Conservation (phyloP, 1,140 invertebrate genomes). For the Heliconius melpomene region DNA sequence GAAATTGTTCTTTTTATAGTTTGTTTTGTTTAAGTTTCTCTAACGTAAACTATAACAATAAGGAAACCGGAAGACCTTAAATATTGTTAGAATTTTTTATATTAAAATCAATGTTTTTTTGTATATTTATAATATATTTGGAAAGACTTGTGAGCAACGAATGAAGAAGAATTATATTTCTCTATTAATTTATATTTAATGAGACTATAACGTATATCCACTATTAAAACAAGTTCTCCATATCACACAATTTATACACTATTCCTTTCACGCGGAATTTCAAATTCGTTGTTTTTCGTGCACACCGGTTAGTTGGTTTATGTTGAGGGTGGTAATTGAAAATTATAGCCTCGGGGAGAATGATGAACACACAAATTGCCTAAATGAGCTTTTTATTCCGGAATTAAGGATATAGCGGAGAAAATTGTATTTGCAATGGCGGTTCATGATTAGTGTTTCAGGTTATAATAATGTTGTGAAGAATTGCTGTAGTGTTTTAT, state of each 20-base stretch:
- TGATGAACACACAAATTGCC: constrained; percentile 7
- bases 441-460: neutral
- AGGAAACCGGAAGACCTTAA: no score
- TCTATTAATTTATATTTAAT: neutral
- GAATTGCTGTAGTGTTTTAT: no score
- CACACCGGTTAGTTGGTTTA: neutral
- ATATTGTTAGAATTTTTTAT: no score
- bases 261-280: neutral
- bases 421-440: neutral
- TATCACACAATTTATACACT: neutral
- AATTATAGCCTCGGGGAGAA: constrained; percentile 10
- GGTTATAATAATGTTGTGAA: neutral
- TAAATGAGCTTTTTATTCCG: constrained; percentile 3
- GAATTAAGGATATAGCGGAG: neutral
- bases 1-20: no score
- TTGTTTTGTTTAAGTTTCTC: no score
- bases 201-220: neutral
- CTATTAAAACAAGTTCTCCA: neutral
- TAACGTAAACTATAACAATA: no score
- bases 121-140: no score
- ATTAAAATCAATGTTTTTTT: no score
- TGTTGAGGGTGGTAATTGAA: neutral
- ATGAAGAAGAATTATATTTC: neutral
- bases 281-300: neutral
- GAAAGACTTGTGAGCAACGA: neutral